These are phyloP conservation scores for Mesocricetus auratus DNA, from an alignment of 2,113 vertebrate genomes.

Conservation along the genomic window DNA sequence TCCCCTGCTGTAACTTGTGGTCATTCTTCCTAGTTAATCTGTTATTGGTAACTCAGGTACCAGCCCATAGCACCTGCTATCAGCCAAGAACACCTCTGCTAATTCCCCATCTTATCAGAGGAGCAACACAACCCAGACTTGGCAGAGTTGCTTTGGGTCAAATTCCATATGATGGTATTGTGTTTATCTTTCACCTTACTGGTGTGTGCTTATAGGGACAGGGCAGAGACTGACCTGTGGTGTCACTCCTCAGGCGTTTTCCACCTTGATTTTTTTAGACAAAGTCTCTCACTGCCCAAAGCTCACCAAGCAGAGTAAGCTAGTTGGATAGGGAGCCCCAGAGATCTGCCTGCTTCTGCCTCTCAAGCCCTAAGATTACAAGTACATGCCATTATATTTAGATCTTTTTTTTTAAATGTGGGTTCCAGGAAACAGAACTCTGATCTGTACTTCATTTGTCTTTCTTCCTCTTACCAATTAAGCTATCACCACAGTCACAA, in stretches of 20 bases:
- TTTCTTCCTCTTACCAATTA: neutral
- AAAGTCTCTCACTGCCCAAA: neutral
- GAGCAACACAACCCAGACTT: neutral
- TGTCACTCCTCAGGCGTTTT: no score
- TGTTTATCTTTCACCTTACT: slow-evolving; percentile 7
- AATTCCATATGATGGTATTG: neutral
- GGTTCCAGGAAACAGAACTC: neutral
- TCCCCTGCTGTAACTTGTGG: neutral
- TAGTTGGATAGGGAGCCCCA: neutral
- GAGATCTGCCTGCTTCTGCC: neutral
- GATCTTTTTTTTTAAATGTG: neutral
- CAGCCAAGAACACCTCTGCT: neutral
- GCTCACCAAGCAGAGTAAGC: neutral
- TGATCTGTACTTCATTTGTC: neutral
- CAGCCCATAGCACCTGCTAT: neutral
- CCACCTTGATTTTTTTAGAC: neutral
- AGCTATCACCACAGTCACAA: neutral
- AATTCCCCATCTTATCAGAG: neutral
- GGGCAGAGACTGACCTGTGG: neutral
- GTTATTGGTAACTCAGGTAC: neutral
- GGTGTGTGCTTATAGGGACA: neutral
- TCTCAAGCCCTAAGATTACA: neutral
- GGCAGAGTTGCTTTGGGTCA: slow-evolving; percentile 5
- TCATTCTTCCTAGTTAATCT: neutral
- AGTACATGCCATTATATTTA: neutral